phyloP scores from a whole-genome alignment of 2,888 invertebrate species.

The Phanerotoma sp. region DNA sequence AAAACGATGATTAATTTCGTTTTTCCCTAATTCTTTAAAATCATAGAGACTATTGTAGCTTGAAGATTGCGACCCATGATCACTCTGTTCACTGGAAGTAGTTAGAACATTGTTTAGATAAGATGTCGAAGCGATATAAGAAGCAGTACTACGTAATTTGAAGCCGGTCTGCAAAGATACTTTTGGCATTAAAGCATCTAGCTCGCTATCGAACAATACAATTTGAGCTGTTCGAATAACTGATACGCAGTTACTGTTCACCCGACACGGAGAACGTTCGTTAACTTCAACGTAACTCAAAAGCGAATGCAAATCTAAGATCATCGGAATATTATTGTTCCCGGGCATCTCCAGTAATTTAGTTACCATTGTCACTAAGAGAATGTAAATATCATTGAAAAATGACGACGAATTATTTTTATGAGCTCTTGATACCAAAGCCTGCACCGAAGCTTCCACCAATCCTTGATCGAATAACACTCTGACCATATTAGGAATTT shows the following conservation, averaged over 20 bases:
- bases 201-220: constrained; percentile 61
- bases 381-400: constrained; percentile 52
- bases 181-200: constrained; percentile 59
- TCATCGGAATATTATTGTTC: constrained; percentile 56
- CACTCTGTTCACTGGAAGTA: constrained; percentile 55
- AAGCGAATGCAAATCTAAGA: constrained; percentile 63
- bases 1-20: constrained; percentile 62
- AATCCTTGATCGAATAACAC: constrained; percentile 58
- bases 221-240: constrained; percentile 61
- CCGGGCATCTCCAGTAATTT: constrained; percentile 57
- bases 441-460: constrained; percentile 56
- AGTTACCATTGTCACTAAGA: constrained; percentile 55
- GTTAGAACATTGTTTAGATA: constrained; percentile 51
- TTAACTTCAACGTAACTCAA: constrained; percentile 60
- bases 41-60: constrained; percentile 48
- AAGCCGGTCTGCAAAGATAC: constrained; percentile 51
- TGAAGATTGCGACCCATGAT: constrained; percentile 51
- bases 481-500: constrained; percentile 53
- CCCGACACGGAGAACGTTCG: constrained; percentile 52
- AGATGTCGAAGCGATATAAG: constrained; percentile 51
- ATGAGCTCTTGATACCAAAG: constrained; percentile 54
- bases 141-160: constrained; percentile 50
- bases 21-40: constrained; percentile 47
- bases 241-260: constrained; percentile 50
- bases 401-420: constrained; percentile 42